Base-by-base conservation (phyloP, 30 jellyfish, hydroid and myxozoan species). In the Cassiopea xamachana region DNA sequence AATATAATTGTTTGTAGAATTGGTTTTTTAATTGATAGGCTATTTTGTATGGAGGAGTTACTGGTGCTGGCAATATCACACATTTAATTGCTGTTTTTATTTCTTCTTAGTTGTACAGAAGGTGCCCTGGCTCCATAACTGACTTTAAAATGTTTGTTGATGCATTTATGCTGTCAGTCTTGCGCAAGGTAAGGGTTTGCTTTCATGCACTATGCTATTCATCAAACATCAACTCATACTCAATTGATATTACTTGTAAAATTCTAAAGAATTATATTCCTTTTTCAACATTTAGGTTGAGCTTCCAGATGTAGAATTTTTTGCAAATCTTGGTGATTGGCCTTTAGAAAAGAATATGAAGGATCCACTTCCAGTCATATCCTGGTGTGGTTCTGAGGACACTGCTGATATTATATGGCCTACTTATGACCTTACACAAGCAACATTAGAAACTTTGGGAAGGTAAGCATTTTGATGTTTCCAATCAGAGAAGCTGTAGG, bases 371-470 rank as follows among this genome's bases (percentile, higher is more conserved):
- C 98, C 98, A 0, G 83, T 94, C 55, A 46, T 94, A 8, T 94
- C 98, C 1, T 94, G 98, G 98, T 94, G 98, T 80, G 98, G 98
- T 6, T 91, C 98, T 58, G 97, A 85, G 27, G 95, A 86, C 7
- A 75, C 98, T 12, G 93, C 90, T 49, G 98, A 94, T 80, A 62
- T 94, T 48, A 90, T 91, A 50, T 80, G 92, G 98, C 98, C 98
- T 1, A 94, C 98, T 7, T 94, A 94, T 72, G 98, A 94, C 78
- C 69, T 91, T 3, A 94, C 98, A 15, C 94, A 90, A 75, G 82
- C 98, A 27, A 83, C 89, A 1, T 58, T 94, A 16, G 98, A 90
- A 68, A 89, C 90, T 59, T 70, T 94, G 8, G 97, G 98, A 64
- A 90, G 97, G 98, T 94, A 73, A 55, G 64, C 64, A 10, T 55